Evolutionary conservation across 2,888 invertebrate genomes (phyloP), one percentile per base, ranked within the genome.

Genomic region (Eremobia ochroleuca): DNA sequence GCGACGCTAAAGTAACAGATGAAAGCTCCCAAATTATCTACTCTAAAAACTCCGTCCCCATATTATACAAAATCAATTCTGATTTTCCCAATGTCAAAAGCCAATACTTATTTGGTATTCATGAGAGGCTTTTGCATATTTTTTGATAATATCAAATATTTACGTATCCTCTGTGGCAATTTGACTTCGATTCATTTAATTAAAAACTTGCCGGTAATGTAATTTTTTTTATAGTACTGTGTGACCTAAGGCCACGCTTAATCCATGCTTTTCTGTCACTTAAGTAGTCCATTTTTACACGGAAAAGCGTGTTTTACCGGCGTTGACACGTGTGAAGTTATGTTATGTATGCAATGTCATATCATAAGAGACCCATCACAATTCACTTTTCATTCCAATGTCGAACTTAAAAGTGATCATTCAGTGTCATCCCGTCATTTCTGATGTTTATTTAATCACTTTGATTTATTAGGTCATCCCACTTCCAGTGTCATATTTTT

Each of bases 131-230:
- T 83, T 70, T 59, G 4, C 62, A 59, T 83, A 55, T 3, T 49
- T 31, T 52, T 59, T 70, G 18, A 40, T 43, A 71, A 65, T 62
- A 70, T 59, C 37, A 8, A 13, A 52, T 79, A 71, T 67, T 79
- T 68, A 74, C 61, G 34, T 64, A 62, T 55, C 31, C 11, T 28
- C 15, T 34, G 66, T 59, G 62, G 67, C 55, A 83, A 71, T 59
- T 67, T 79, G 43, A 62, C 62, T 59, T 73, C 18, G 31, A 34
- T 58, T 70, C 49, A 66, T 78, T 66, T 52, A 69, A 77, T 77
- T 68, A 67, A 76, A 65, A 82, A 55, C 66, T 52, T 78, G 58
- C 31, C 31, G 28, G 34, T 62, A 40, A 40, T 46, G 37, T 40
- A n/a, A n/a, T 43, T 52, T 28, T 31, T 9, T 61, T 13, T 43